Conservation (phyloP, 2,888 invertebrate species). For the Leistus spinibarbis region DNA sequence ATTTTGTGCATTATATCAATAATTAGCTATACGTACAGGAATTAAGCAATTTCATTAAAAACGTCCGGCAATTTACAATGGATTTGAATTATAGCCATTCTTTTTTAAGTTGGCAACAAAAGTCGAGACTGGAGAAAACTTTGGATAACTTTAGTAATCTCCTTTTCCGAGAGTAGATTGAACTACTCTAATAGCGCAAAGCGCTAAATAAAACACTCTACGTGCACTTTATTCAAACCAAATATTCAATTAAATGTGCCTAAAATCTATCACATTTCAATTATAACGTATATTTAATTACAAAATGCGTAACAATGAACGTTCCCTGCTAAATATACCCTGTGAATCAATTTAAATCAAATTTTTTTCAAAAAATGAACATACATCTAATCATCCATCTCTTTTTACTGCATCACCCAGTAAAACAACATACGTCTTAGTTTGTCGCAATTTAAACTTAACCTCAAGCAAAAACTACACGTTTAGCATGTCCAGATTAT, state of each 20-base stretch:
- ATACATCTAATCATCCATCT: not conserved
- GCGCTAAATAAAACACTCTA: not conserved
- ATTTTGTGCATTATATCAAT: no score
- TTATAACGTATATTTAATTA: not conserved
- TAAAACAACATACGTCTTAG: not conserved
- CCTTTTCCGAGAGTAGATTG: not conserved
- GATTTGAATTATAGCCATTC: no score
- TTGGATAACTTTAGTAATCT: no score
- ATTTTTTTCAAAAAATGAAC: not conserved
- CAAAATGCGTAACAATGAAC: not conserved
- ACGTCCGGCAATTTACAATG: no score
- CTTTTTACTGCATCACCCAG: not conserved
- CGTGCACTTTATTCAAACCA: not conserved
- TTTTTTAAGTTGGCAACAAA: no score
- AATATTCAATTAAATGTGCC: not conserved
- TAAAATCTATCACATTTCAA: not conserved
- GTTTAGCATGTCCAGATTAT: not conserved
- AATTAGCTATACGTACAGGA: no score
- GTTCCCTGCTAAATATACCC: not conserved
- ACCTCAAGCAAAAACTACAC: not conserved
- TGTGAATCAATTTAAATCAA: not conserved
- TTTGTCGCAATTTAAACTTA: not conserved
- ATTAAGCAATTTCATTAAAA: no score
- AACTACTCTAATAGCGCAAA: not conserved
- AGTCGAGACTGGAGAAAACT: no score